Conservation (phyloP, 2,797 vertebrate species). For the Salmo trutta region DNA sequence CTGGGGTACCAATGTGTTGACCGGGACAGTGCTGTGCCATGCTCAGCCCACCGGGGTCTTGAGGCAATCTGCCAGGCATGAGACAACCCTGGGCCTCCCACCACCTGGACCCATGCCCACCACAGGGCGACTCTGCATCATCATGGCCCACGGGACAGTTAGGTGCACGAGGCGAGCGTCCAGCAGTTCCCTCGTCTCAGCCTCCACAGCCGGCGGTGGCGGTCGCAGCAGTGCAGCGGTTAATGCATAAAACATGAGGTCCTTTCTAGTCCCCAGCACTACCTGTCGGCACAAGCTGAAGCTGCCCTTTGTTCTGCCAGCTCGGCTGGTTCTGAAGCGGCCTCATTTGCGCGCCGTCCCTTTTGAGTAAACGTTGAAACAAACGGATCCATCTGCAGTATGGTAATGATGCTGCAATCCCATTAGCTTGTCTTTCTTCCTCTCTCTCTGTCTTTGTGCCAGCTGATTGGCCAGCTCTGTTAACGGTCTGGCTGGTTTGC, state of each 20-base stretch:
- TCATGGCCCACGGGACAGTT: neutral
- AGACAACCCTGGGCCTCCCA: neutral
- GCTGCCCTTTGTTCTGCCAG: constrained; percentile 36
- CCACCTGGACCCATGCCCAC: neutral
- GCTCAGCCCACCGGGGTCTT: neutral
- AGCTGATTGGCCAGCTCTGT: constrained; percentile 48
- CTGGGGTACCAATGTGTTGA: neutral
- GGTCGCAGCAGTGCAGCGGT: neutral
- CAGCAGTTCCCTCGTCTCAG: constrained; percentile 30
- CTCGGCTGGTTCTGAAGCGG: constrained; percentile 31
- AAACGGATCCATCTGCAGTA: constrained; percentile 29
- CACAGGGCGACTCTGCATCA: neutral
- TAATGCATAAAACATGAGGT: constrained; percentile 48
- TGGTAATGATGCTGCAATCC: constrained; percentile 44
- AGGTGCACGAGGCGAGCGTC: constrained; percentile 4
- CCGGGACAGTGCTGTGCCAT: neutral
- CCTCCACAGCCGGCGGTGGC: constrained; percentile 14
- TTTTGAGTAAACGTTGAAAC: constrained; percentile 16
- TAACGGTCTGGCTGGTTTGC: constrained; percentile 48
- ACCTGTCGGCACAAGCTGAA: constrained; percentile 36
- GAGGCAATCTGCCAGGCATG: neutral
- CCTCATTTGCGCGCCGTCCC: constrained; percentile 33
- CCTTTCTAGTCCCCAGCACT: constrained; percentile 26
- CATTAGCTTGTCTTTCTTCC: constrained; percentile 37
- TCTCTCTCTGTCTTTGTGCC: constrained; percentile 30